Evolutionary conservation across 2,113 vertebrate species (phyloP).

Genomic region (Scolopax mira): DNA sequence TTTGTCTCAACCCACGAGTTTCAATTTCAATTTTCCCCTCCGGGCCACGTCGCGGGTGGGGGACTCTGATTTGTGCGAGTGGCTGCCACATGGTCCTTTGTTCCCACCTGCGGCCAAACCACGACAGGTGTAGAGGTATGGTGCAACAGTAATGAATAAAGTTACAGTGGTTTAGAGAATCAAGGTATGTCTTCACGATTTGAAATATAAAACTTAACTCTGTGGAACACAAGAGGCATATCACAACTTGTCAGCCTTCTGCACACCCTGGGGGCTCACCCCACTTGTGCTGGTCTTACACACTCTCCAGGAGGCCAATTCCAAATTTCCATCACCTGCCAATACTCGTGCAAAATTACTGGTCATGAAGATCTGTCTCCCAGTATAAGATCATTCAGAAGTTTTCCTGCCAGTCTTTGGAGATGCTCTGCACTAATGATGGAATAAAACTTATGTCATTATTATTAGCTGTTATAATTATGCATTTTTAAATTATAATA

Average conservation of each 20-base stretch:
- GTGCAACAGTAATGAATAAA: neutral
- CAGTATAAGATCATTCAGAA: neutral
- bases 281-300: neutral
- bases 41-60: no score
- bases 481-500: neutral
- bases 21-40: no score
- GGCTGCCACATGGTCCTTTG: no score
- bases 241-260: neutral
- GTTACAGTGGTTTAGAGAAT: rapidly evolving
- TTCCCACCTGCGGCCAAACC: no score
- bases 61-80: no score
- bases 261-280: neutral
- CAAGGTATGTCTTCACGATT: neutral
- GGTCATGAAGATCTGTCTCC: neutral
- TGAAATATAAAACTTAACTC: neutral
- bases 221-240: neutral
- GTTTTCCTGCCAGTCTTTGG: neutral
- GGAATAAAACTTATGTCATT: neutral
- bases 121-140: neutral
- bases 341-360: neutral
- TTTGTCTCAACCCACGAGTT: no score
- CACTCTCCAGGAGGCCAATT: neutral
- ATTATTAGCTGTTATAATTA: neutral
- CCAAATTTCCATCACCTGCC: neutral
- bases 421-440: neutral